phyloP scores from a whole-genome alignment of 53 echinoderm and acorn worm species.

The Actinopyga echinites region DNA sequence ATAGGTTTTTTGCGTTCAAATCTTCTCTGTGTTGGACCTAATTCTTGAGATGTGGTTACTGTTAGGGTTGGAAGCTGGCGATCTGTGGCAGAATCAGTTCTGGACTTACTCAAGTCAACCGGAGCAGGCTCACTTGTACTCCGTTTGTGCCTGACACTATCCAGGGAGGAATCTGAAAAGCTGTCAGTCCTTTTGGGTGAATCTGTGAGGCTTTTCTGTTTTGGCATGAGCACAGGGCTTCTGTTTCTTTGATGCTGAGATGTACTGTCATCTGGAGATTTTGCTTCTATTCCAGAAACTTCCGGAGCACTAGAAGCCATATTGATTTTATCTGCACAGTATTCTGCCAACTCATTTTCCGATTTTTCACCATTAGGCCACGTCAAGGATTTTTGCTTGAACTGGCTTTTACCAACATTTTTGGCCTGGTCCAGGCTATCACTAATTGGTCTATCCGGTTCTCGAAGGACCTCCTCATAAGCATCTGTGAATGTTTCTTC shows the following conservation, averaged over 20 bases:
- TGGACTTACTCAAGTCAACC: neutral
- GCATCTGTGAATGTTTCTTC: constrained; percentile 82
- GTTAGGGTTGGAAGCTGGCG: constrained; percentile 36
- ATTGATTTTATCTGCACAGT: constrained; percentile 39
- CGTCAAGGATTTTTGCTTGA: constrained; percentile 90
- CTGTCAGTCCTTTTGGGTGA: neutral
- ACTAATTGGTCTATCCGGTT: constrained; percentile 78
- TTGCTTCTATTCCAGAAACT: constrained; percentile 72
- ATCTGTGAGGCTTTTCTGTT: constrained; percentile 8
- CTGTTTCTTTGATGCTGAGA: neutral
- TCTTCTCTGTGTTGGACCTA: neutral
- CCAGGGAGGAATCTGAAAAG: constrained; percentile 11
- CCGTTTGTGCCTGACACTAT: constrained; percentile 28
- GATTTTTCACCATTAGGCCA: constrained; percentile 99
- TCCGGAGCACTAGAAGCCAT: constrained; percentile 76
- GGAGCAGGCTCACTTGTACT: constrained; percentile 45
- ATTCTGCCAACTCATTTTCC: constrained; percentile 76
- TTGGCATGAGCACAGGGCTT: constrained; percentile 27
- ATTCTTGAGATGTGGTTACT: constrained; percentile 32
- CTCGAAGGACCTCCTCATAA: constrained; percentile 70
- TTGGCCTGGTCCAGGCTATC: constrained; percentile 64
- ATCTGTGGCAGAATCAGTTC: constrained; percentile 1
- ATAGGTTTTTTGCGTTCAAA: constrained; percentile 38
- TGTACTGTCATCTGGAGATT: neutral
- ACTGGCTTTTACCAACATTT: constrained; percentile 75